phyloP scores from a whole-genome alignment of 2,113 vertebrate species.

The Ammodytes marinus region DNA sequence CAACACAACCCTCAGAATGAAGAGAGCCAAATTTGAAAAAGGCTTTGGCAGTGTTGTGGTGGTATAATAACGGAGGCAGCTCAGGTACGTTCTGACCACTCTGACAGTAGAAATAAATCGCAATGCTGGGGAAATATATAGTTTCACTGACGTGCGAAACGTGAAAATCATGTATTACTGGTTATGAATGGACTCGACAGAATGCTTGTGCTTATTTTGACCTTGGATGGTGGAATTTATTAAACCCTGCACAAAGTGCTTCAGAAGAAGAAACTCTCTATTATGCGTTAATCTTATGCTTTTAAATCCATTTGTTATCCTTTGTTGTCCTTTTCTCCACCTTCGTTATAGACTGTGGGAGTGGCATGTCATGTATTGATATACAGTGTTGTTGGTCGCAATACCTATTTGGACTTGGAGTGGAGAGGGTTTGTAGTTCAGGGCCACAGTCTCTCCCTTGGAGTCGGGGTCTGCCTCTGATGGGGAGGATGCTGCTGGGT shows the following conservation, averaged over 20 bases:
- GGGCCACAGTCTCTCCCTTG: slow-evolving; percentile 92
- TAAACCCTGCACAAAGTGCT: too few relatives aligned
- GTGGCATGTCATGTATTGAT: slow-evolving; percentile 2
- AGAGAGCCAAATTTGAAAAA: neutral
- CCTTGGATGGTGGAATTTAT: too few relatives aligned
- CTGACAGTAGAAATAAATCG: slow-evolving; percentile 5
- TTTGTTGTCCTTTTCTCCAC: too few relatives aligned
- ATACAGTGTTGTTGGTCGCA: neutral
- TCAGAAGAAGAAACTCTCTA: too few relatives aligned
- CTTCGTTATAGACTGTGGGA: neutral
- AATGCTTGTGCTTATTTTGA: neutral
- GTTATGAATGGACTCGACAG: neutral
- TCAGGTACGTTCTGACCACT: slow-evolving; percentile 1
- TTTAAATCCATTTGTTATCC: too few relatives aligned
- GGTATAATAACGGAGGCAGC: neutral
- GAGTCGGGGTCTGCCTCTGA: slow-evolving; percentile 90
- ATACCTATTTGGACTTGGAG: slow-evolving; percentile 97
- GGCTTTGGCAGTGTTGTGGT: neutral
- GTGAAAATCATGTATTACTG: neutral
- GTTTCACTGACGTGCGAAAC: neutral
- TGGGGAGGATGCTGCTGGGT: slow-evolving; percentile 90
- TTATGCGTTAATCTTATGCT: too few relatives aligned
- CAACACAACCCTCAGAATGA: slow-evolving; percentile 4
- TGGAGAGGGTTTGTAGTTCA: slow-evolving; percentile 97
- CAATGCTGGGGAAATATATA: neutral